Base-by-base conservation (phyloP, 1,140 invertebrate genomes). In the Adoxophyes honmai region DNA sequence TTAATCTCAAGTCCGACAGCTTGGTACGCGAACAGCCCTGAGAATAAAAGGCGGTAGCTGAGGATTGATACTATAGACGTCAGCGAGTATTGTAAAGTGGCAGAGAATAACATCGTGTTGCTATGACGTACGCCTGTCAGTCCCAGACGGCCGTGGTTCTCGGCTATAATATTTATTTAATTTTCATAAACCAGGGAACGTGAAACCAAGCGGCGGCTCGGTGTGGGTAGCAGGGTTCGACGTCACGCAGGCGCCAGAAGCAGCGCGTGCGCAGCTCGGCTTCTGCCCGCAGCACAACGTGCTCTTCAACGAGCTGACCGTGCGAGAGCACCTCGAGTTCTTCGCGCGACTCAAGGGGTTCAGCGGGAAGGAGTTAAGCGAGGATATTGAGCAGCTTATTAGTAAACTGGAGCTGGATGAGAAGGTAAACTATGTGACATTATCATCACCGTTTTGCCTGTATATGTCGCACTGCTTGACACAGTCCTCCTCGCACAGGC, bases 251-350 rank as follows among this genome's bases (percentile, higher is more conserved):
- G 82, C 93, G 44, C 85, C 90, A 8, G 65, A 56, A 0, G 60
- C 64, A 5, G 94, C 95, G 0, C 90, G 96, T 13, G 81, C 90
- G 34, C 94, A 93, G 57, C 85, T 98, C 0, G 96, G 97, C 4
- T 89, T 97, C 4, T 99, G 98, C 87, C 98, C 98, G 7, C 98
- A 99, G 83, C 96, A 98, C 79, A 97, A 99, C 85, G 94, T 99
- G 59, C 91, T 99, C 0, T 98, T 99, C 81, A 94, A 96, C 55
- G 94, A 96, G 67, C 89, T 99, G 39, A 98, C 95, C 11, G 97
- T 98, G 0, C 89, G 91, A 16, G 96, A 99, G 86, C 98, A 99
- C 86, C 90, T 99, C 7, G 89, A 94, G 56, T 98, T 98, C 85
- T 98, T 96, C 81, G 93, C 94, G 65, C 88, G 92, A 78, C 90